These are phyloP conservation scores for Morus bassanus DNA, from an alignment of 2,797 vertebrate genomes.

Conservation along the genomic window DNA sequence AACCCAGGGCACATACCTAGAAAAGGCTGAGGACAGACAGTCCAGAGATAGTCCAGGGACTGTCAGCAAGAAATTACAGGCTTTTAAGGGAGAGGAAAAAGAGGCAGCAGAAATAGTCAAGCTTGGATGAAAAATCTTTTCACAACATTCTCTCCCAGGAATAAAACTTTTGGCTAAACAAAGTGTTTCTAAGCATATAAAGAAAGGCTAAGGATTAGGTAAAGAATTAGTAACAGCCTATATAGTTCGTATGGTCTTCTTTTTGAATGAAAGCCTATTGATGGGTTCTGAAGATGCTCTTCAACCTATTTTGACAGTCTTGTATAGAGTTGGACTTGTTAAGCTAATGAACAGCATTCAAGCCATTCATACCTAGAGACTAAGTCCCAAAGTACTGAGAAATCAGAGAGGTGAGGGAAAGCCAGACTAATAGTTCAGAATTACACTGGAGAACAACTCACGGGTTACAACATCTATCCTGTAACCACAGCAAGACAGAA, in stretches of 20 bases:
- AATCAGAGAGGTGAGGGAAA: not conserved
- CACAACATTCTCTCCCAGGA: not conserved
- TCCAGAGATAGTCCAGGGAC: not conserved
- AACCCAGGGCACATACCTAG: not conserved
- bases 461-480: not conserved
- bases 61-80: not conserved
- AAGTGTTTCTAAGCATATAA: not conserved
- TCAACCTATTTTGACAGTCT: not conserved
- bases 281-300: not conserved
- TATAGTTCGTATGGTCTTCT: not conserved
- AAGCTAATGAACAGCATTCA: not conserved
- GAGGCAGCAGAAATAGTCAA: not conserved
- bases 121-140: not conserved
- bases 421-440: not conserved
- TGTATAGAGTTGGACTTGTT: not conserved
- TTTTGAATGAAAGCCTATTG: not conserved
- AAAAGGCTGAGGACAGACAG: not conserved
- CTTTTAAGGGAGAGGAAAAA: not conserved
- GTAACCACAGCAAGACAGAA: not conserved
- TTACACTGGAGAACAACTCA: not conserved
- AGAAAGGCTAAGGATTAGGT: not conserved
- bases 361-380: not conserved
- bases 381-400: not conserved
- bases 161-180: not conserved
- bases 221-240: not conserved